Evolutionary conservation across 2,113 vertebrate species (phyloP).

Genomic region (Oceanodroma tethys): DNA sequence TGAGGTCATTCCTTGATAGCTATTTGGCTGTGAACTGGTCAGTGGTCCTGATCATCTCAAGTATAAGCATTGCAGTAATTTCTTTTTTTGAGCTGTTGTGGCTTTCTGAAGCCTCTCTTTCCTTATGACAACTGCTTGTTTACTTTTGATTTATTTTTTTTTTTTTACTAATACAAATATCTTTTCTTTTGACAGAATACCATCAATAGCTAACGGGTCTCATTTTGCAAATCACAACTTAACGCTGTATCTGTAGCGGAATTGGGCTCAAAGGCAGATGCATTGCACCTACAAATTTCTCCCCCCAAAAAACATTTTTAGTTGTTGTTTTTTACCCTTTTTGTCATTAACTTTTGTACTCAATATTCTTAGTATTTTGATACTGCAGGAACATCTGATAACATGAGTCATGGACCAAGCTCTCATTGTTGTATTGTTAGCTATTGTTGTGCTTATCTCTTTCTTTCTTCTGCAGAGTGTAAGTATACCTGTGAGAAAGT

Average conservation of each 20-base stretch:
- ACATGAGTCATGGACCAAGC: neutral
- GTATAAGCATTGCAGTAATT: neutral
- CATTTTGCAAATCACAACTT: neutral
- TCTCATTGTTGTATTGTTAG: neutral
- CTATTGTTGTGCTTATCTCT: conserved; percentile 1
- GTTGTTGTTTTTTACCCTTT: neutral
- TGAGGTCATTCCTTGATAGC: neutral
- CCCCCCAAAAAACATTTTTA: neutral
- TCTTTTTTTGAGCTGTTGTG: neutral
- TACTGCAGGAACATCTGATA: neutral
- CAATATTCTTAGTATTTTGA: neutral
- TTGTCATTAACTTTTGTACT: neutral
- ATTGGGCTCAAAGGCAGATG: neutral
- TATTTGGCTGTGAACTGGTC: neutral
- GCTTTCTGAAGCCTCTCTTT: neutral
- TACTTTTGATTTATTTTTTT: neutral
- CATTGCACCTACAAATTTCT: neutral
- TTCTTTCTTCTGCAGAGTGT: neutral
- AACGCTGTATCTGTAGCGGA: neutral
- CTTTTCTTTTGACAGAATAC: neutral
- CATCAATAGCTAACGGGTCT: neutral
- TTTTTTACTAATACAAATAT: neutral
- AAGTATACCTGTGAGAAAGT: neutral
- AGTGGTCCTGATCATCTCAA: neutral
- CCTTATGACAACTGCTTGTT: neutral